Percentiles rank a stretch among this genome's conserved stretches.
These are phyloP conservation scores for Ispidina picta DNA, from an alignment of 2,797 vertebrate species.

Conservation along the genomic window DNA sequence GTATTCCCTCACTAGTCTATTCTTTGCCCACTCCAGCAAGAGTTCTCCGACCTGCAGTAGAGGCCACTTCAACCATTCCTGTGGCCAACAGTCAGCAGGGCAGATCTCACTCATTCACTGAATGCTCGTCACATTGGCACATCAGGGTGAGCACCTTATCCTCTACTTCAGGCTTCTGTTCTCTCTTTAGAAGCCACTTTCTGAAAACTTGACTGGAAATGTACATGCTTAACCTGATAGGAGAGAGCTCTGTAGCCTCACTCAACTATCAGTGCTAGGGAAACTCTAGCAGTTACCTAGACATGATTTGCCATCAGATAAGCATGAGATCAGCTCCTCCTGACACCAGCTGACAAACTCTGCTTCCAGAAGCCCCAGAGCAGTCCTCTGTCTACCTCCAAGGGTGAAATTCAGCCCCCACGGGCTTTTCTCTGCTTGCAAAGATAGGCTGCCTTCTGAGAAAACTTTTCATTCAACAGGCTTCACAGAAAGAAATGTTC, in stretches of 20 bases:
- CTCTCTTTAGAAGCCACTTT: background rate
- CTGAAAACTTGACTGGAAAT: background rate
- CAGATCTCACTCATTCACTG: background rate
- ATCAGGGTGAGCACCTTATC: background rate
- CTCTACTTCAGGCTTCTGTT: background rate
- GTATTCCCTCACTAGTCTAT: conserved; percentile 4
- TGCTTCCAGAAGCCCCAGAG: conserved; percentile 30
- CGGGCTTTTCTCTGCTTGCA: background rate
- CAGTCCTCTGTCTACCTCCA: conserved; percentile 1
- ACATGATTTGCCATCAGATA: background rate
- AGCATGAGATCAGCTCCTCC: conserved; percentile 34
- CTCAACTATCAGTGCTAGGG: background rate
- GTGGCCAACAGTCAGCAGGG: background rate
- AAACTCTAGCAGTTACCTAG: background rate
- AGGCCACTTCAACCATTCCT: background rate
- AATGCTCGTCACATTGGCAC: background rate
- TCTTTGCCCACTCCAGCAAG: background rate
- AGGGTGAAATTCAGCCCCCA: background rate
- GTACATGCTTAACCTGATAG: background rate
- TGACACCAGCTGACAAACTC: conserved; percentile 28
- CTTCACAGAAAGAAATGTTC: background rate
- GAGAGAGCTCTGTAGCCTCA: background rate
- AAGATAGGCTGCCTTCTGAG: background rate
- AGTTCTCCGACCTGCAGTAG: background rate
- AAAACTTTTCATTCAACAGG: conserved; percentile 1